phyloP scores from a whole-genome alignment of 2,113 vertebrate species.

The Dicrurus megarhynchus region DNA sequence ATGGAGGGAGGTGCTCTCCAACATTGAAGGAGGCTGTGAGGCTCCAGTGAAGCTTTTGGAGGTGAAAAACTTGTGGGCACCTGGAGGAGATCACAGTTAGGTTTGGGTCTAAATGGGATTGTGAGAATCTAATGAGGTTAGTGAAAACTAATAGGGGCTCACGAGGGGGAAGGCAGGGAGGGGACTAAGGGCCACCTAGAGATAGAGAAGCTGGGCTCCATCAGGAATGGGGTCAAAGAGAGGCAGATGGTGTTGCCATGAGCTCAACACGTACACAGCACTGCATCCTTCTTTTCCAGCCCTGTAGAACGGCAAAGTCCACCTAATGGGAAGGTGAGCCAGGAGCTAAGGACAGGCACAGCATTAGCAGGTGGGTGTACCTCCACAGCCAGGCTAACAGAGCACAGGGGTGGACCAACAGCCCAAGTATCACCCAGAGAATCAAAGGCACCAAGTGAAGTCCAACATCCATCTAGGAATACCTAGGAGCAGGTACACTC shows the following conservation, averaged over 20 bases:
- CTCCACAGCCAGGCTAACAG: not conserved
- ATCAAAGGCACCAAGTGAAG: not conserved
- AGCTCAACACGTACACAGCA: not conserved
- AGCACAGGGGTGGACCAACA: not conserved
- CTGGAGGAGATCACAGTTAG: not conserved
- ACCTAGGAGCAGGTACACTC: rapidly evolving
- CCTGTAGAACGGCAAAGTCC: not conserved
- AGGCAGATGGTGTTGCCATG: not conserved
- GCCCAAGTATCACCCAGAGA: not conserved
- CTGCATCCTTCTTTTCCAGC: not conserved
- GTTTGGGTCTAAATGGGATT: not conserved
- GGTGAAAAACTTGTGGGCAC: not conserved
- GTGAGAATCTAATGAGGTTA: not conserved
- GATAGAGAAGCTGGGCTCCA: not conserved
- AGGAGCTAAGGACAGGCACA: not conserved
- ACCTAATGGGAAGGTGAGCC: not conserved
- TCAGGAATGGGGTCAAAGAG: not conserved
- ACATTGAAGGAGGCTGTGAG: not conserved
- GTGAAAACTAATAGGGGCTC: not conserved
- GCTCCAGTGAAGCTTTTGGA: not conserved
- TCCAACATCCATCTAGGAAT: not conserved
- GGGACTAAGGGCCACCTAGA: not conserved
- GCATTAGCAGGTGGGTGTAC: not conserved
- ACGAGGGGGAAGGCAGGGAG: not conserved
- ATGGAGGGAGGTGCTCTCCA: not conserved